phyloP scores from a whole-genome alignment of 2,113 vertebrate genomes.

The Herpailurus yagouaroundi region DNA sequence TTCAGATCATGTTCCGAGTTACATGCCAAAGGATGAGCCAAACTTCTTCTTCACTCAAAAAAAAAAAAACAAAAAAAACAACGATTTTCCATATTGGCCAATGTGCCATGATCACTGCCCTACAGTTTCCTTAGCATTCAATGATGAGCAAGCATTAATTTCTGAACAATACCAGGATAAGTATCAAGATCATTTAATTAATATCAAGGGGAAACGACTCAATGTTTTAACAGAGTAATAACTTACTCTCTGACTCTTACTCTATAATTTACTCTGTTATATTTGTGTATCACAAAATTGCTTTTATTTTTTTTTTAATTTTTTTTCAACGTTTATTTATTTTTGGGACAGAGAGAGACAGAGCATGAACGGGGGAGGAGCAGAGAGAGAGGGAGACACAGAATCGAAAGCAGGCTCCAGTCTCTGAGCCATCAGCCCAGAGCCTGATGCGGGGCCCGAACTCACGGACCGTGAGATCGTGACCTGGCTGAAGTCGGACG shows the following conservation, averaged over 20 bases:
- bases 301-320: too few relatives aligned
- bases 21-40: background rate
- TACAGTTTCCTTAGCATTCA: background rate
- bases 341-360: too few relatives aligned
- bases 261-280: background rate
- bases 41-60: conserved; percentile 35
- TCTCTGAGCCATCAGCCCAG: too few relatives aligned
- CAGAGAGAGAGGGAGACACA: too few relatives aligned
- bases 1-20: background rate
- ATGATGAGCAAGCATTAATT: background rate
- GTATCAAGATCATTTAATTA: background rate
- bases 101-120: background rate
- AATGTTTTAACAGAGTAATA: background rate
- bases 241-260: background rate
- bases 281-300: background rate
- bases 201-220: background rate
- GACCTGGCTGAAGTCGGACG: too few relatives aligned
- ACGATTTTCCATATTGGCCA: background rate
- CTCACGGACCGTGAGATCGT: too few relatives aligned
- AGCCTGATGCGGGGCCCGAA: too few relatives aligned
- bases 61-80: background rate
- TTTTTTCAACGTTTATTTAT: too few relatives aligned
- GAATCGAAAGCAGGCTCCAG: too few relatives aligned
- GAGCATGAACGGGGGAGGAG: too few relatives aligned
- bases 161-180: background rate